Evolutionary conservation across 2,888 invertebrate genomes (phyloP).

Genomic region (Cistogaster globosa): DNA sequence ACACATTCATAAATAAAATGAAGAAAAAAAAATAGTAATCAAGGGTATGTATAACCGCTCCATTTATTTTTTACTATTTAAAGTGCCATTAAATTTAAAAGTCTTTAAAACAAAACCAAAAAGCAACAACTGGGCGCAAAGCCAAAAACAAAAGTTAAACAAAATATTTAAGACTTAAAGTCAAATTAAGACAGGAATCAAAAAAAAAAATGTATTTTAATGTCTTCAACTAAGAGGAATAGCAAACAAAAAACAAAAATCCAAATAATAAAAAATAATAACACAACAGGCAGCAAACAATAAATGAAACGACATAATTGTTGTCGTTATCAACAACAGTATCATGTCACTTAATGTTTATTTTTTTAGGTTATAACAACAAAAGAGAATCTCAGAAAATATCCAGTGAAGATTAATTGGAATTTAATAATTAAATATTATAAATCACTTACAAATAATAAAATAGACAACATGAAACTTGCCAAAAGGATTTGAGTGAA

Average conservation of each 20-base stretch:
- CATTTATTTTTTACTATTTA: constrained; percentile 43
- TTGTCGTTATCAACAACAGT: constrained; percentile 25
- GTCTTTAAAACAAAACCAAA: constrained; percentile 24
- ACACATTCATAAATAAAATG: background rate
- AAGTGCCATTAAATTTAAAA: constrained; percentile 38
- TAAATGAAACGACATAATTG: constrained; percentile 57
- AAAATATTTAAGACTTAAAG: constrained; percentile 14
- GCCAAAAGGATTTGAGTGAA: too few relatives aligned
- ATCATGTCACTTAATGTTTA: background rate
- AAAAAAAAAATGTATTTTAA: too few relatives aligned
- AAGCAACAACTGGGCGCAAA: constrained; percentile 2
- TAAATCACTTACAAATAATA: too few relatives aligned
- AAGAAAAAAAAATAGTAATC: background rate
- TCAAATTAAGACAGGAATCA: too few relatives aligned
- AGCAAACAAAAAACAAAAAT: too few relatives aligned
- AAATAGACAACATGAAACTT: too few relatives aligned
- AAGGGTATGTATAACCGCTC: background rate
- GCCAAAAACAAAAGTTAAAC: background rate
- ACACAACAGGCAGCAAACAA: constrained; percentile 22
- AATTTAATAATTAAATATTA: too few relatives aligned
- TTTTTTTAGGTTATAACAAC: background rate
- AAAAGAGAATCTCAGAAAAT: background rate
- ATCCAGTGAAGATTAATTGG: too few relatives aligned
- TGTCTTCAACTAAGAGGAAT: too few relatives aligned
- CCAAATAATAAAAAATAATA: background rate